Base-by-base conservation (phyloP, 2,888 invertebrate genomes). In the Cheilosia vernalis region DNA sequence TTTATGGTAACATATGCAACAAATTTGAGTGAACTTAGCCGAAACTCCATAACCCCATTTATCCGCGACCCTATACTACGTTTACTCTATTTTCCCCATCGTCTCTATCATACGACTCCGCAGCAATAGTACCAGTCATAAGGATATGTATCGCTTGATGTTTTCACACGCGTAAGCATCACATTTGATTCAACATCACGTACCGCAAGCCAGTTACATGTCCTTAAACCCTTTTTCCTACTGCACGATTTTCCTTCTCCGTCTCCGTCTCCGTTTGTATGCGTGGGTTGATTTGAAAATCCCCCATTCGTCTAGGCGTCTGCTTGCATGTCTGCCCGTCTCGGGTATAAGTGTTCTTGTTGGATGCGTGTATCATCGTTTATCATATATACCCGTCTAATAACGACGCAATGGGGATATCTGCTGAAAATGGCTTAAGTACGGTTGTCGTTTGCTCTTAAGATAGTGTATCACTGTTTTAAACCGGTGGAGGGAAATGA, bases 121-220 rank as follows among this genome's bases (percentile, higher is more conserved):
- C 30, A 58, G 72, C 58, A 51, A 64, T 58, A 72, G 53, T 51
- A 72, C 78, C 47, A 47, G 55, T 53, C 49, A 67, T 81, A 72
- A 55, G 70, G 74, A 70, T 67, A 67, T 85, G 77, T 81, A 77
- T 77, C 72, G 81, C 72, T 89, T 90, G 90, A 90, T 90, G 90
- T 91, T 91, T 91, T 91, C 91, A 91, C 91, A 91, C 91, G 91
- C 91, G 89, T 91, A 91, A 91, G 91, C 91, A 91, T 90, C 90
- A 89, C 90, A 91, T 91, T 91, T 90, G 91, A 91, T 91, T 91
- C 91, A 89, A 88, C 89, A 89, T 90, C 91, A 91, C 91, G 91
- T 91, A 90, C 89, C 88, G 88, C 89, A 85, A 81, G 81, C 81
- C 76, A 85, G 85, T 85, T 81, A 85, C 85, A 85, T 85, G 81